Evolutionary conservation across 2,888 invertebrate genomes (phyloP).

Genomic region (Nomada lathburiana): DNA sequence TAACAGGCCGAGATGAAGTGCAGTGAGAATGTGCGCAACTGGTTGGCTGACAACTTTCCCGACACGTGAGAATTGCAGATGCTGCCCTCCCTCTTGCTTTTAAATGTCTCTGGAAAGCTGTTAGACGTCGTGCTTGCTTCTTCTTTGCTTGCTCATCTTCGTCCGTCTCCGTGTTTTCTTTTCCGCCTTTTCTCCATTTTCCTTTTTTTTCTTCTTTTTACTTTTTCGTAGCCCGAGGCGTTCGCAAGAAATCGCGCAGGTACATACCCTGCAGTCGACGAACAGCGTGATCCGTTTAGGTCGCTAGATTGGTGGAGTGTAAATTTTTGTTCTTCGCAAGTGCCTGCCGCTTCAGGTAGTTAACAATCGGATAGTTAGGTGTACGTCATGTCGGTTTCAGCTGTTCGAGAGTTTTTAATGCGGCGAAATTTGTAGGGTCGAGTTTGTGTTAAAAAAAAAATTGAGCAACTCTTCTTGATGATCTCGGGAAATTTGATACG

Average conservation of each 20-base stretch:
- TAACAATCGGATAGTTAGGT: background rate
- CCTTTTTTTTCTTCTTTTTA: background rate
- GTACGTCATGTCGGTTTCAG: too few relatives aligned
- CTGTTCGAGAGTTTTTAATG: too few relatives aligned
- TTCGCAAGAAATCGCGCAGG: conserved; percentile 17
- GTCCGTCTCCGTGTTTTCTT: background rate
- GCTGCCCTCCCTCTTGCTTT: conserved; percentile 49
- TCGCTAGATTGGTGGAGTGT: background rate
- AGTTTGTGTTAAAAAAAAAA: too few relatives aligned
- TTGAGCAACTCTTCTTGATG: too few relatives aligned
- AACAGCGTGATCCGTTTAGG: conserved; percentile 3
- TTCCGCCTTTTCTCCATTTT: background rate
- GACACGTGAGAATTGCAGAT: conserved; percentile 71
- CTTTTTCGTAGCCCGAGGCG: background rate
- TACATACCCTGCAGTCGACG: background rate
- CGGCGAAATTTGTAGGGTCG: too few relatives aligned
- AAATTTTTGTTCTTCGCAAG: background rate
- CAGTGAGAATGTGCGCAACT: conserved; percentile 73
- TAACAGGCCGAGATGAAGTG: conserved; percentile 45
- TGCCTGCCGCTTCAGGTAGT: background rate
- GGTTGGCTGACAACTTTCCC: conserved; percentile 69
- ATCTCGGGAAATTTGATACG: too few relatives aligned
- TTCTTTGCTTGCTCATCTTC: conserved; percentile 26
- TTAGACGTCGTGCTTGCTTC: conserved; percentile 34
- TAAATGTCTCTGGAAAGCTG: conserved; percentile 52